Base-by-base conservation (phyloP, 2,113 vertebrate genomes). In the Cettia cetti region DNA sequence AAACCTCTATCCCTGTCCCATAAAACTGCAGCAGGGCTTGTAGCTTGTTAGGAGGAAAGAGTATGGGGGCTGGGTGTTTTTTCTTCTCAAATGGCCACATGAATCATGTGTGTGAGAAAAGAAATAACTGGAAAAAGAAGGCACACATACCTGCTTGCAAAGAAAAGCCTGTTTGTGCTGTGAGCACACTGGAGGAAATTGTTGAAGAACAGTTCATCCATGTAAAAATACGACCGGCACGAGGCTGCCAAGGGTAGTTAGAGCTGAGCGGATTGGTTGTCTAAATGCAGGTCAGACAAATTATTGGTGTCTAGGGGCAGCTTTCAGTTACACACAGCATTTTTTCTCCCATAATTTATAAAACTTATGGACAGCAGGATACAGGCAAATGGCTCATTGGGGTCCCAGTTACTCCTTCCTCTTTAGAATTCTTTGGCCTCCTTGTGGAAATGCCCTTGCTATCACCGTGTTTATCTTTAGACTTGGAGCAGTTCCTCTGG, bases 101-200 rank as follows among this genome's bases (percentile, higher is more conserved):
- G 77, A 85, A 70, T 72, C 89, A 53, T 0, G 22, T 66, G 72
- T 49, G 50, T n/a, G 39, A 88, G 86, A 50, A 65, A 70, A 94
- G 72, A 86, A 96, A 54, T 78, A 56, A 30, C 88, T 88, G 91
- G 85, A 82, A 90, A 95, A 92, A 91, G 89, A 77, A 82, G 92
- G 89, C 82, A 78, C 39, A 39, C 90, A 82, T 96, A 96, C 94
- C 91, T 94, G 85, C 72, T 75, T 60, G 94, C 54, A 87, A 95
- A 97, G 94, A 96, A 96, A 96, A 94, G 94, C 40, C 92, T 94
- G 86, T 65, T 96, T 96, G 93, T 97, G 88, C 93, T 92, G 86
- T 22, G 30, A 93, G 74, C 78, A 89, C 95, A 94, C 76, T 78
- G 92, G 70, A 90, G 94, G 94, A 93, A 97, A 96, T 96, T 95